Evolutionary conservation across 2,888 invertebrate species (phyloP), one percentile per base, ranked within the genome.

Genomic region (Parnassius smintheus): DNA sequence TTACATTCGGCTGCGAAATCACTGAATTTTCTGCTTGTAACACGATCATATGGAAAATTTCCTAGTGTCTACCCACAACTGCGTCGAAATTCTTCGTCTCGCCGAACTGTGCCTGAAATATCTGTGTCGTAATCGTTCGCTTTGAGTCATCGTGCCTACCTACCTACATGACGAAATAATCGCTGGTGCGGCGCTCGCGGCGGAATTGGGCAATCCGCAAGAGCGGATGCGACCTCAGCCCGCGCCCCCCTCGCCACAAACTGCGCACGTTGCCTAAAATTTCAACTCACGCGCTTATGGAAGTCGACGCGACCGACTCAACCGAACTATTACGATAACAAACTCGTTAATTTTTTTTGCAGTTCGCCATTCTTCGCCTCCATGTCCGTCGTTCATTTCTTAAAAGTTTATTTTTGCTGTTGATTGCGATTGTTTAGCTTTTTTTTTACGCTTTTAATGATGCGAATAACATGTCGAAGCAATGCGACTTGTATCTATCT

Each of bases 1-100:
- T 65, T 75, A 67, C 70, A 80, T 80, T 87, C 82, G 85, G 90
- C 88, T 89, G 85, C 88, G 90, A 86, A 86, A 88, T 88, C 87
- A 69, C 86, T 86, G 88, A 86, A 88, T 75, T 91, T 91, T 91
- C 91, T 91, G 91, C 85, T 80, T 65, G 70, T 76, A 82, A 85
- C 84, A 80, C 75, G 75, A 76, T 70, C 65, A 60, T 68, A 65
- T 64, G 52, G 50, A 50, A 25, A 13, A 44, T 11, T 50, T 48
- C 48, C 9, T 66, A 69, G 58, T 51, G 45, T 49, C n/a, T n/a
- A n/a, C 46, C 46, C 4, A 11, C 46, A 7, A 46, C 46, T n/a
- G 60, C 53, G 61, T 18, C 60, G 58, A 54, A 48, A 48, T 7
- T 45, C 18, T 35, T 42, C 44, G 9, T 13, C 48, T 45, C 18